These are phyloP conservation scores for Oscheius myriophilus DNA, from an alignment of 2,888 invertebrate genomes.

Conservation along the genomic window DNA sequence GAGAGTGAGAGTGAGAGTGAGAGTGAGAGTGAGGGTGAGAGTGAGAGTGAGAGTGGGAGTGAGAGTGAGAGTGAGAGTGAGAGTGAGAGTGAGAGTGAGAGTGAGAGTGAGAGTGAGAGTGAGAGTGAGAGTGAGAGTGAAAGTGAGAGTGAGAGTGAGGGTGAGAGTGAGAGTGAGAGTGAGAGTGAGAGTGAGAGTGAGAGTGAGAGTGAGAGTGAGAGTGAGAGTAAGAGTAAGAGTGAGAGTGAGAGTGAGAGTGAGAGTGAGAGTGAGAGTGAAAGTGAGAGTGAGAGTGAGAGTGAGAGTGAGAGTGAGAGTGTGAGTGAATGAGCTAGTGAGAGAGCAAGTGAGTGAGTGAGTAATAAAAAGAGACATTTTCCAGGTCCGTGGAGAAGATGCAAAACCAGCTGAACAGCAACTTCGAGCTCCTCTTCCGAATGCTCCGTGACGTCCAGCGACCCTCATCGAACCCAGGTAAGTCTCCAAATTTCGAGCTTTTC, in stretches of 20 bases:
- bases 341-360: neutral
- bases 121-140: neutral
- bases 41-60: neutral
- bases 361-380: neutral
- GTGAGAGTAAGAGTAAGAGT: conserved; percentile 23
- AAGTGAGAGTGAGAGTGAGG: conserved; percentile 29
- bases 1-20: neutral
- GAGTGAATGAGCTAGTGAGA: conserved; percentile 26
- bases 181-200: neutral
- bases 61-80: conserved; percentile 29
- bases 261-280: neutral
- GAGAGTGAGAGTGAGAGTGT: neutral
- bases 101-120: neutral
- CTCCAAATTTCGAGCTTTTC: neutral
- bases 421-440: conserved; percentile 28
- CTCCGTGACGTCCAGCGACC: conserved; percentile 20
- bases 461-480: conserved; percentile 15
- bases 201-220: too few relatives aligned
- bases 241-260: neutral
- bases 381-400: conserved; percentile 31
- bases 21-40: neutral
- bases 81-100: neutral
- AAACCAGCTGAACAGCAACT: conserved; percentile 28
- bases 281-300: neutral
- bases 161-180: too few relatives aligned